Conservation (phyloP, 2,888 invertebrate species). For the Himalopsyche japonica region DNA sequence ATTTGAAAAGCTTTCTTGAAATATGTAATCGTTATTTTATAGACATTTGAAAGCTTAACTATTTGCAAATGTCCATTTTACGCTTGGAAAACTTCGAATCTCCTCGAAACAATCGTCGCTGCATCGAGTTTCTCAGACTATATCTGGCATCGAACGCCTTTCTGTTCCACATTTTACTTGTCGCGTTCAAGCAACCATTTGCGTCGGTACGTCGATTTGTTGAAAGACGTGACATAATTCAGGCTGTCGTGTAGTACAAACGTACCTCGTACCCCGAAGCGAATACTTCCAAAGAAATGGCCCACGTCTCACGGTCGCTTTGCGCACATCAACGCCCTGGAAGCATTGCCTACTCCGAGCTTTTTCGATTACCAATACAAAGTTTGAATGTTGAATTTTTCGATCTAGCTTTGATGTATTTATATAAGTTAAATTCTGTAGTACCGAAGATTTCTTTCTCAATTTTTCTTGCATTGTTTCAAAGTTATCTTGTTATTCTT, state of each 20-base stretch:
- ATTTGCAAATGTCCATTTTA: not conserved
- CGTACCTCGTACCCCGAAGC: not conserved
- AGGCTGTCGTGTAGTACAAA: not conserved
- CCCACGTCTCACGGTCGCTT: not conserved
- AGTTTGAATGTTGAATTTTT: not conserved
- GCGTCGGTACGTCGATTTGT: conserved; percentile 3
- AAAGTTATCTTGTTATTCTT: too few species aligned
- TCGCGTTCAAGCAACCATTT: not conserved
- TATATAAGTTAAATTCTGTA: not conserved
- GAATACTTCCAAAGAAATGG: not conserved
- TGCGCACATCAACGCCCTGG: not conserved
- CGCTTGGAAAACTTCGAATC: not conserved
- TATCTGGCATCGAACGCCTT: not conserved
- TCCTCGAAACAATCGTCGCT: not conserved
- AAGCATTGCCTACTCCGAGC: not conserved
- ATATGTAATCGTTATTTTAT: not conserved
- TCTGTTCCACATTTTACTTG: not conserved
- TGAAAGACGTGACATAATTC: conserved; percentile 4
- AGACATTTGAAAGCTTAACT: not conserved
- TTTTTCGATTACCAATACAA: not conserved
- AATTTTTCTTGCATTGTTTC: too few species aligned
- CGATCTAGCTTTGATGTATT: not conserved
- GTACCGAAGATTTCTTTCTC: too few species aligned
- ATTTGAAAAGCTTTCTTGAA: not conserved
- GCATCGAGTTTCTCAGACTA: not conserved